Base-by-base conservation (phyloP, 2,797 vertebrate species). In the Peromyscus eremicus region DNA sequence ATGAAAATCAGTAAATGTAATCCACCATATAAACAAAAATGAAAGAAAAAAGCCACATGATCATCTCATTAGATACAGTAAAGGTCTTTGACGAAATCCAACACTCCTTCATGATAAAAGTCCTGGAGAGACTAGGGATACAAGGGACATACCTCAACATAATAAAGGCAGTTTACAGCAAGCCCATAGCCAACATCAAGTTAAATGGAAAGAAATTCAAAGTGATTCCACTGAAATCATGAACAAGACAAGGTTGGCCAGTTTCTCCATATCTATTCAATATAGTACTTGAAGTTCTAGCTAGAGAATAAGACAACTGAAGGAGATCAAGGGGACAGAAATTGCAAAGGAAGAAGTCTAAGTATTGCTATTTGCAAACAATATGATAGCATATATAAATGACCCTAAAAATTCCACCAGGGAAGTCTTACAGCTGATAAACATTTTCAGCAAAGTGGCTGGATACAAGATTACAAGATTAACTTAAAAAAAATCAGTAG, bases 381-480 rank as follows among this genome's bases (percentile, higher is more conserved):
- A 62, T 64, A 83, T 29, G 25, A 62, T 62, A 43, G 25, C 40
- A 43, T 62, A 64, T 6, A 10, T 83, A 83, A 62, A n/a, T 9
- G 7, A 29, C 13, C 23, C 37, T 37, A 5, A 29, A 64, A 40
- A 62, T 62, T 77, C 25, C 14, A 29, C 14, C 23, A 81, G 17
- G 49, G 9, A 80, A 80, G 32, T 80, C 10, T 19, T 55, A 80
- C 10, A 23, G 32, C 49, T 80, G 49, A 55, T 80, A 52, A 80
- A 23, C 77, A 40, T 23, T 57, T 82, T 40, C 79, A 82, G n/a
- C n/a, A 82, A 82, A 60, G 21, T 16, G n/a, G 6, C 12, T 81
- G n/a, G n/a, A 57, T n/a, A 81, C n/a, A 80, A 81, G n/a, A 57
- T 81, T n/a, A 81, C n/a, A 80, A 81, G n/a, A 57, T 81, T 57